A percentile compares a stretch with the other conserved stretches of the same genome.
These are phyloP conservation scores for Pammene fasciana DNA, from an alignment of 2,888 invertebrate genomes.

Conservation along the genomic window DNA sequence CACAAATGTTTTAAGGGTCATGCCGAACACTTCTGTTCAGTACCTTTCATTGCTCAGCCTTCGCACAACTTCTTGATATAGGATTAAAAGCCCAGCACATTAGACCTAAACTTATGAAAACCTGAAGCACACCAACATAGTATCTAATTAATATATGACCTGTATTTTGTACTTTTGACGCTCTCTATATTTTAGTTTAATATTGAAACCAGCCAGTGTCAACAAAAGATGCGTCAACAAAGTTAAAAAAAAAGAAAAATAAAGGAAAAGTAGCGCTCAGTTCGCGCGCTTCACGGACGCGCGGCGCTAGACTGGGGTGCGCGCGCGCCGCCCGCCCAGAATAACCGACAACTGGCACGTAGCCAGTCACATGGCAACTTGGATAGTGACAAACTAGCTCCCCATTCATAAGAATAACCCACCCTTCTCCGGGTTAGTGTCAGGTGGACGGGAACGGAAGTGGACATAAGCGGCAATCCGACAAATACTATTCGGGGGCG, in stretches of 20 bases:
- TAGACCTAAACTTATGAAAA: slow-evolving; percentile 13
- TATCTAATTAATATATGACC: background rate
- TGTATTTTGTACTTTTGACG: background rate
- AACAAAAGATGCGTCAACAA: slow-evolving; percentile 37
- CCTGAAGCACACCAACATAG: background rate
- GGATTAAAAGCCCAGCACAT: slow-evolving; percentile 34
- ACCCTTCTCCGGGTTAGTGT: slow-evolving; percentile 30
- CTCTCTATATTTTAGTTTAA: background rate
- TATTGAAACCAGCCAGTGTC: slow-evolving; percentile 21
- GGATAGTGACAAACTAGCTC: slow-evolving; percentile 54
- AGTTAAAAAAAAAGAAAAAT: slow-evolving; percentile 17
- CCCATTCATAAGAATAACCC: slow-evolving; percentile 71
- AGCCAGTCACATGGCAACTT: slow-evolving; percentile 64
- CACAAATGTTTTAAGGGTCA: slow-evolving; percentile 44
- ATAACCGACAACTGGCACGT: slow-evolving; percentile 68
- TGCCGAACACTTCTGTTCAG: slow-evolving; percentile 48
- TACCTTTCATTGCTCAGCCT: slow-evolving; percentile 71
- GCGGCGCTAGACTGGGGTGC: slow-evolving; percentile 73
- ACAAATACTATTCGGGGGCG: too few relatives aligned
- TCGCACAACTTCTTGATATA: slow-evolving; percentile 59
- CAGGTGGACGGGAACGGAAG: background rate
- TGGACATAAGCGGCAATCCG: background rate
- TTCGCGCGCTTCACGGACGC: slow-evolving; percentile 49
- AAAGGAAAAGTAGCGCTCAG: slow-evolving; percentile 29
- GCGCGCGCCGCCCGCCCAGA: slow-evolving; percentile 75